Percentiles rank a stretch among this genome's conserved stretches.
Conservation (phyloP, 2,888 invertebrate genomes). For the Xylophagus ater region DNA sequence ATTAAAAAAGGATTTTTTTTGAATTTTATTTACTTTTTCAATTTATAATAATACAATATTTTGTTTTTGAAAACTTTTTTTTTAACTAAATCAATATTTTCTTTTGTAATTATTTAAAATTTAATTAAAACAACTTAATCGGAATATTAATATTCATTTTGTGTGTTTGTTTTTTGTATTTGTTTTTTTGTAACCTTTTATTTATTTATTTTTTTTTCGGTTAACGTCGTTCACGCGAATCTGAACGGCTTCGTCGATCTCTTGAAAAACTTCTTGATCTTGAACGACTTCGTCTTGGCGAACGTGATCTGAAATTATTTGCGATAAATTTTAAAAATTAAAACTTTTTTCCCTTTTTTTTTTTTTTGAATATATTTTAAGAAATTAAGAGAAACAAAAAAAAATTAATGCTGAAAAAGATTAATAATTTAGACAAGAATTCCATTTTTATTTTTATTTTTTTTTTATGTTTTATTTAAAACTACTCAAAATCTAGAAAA, state of each 20-base stretch:
- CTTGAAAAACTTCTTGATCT: conserved; percentile 44
- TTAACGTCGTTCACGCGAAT: conserved; percentile 47
- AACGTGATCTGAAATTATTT: conserved; percentile 34
- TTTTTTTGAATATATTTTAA: neutral
- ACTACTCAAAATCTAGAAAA: neutral
- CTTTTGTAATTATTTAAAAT: too few relatives aligned
- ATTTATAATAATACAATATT: too few relatives aligned
- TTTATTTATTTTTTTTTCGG: too few relatives aligned
- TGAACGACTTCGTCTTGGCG: conserved; percentile 36
- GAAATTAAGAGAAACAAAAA: neutral
- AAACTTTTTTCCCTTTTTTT: neutral
- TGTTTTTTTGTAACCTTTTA: too few relatives aligned
- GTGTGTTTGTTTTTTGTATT: too few relatives aligned
- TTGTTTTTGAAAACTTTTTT: too few relatives aligned
- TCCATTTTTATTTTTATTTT: neutral
- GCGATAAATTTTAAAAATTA: neutral
- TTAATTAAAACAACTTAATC: too few relatives aligned
- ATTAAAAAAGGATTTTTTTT: too few relatives aligned
- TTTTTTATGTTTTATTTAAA: too few relatives aligned
- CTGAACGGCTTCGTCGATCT: conserved; percentile 46
- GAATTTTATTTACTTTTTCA: too few relatives aligned
- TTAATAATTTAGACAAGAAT: neutral
- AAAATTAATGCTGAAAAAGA: neutral
- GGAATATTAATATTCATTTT: too few relatives aligned
- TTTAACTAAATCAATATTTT: too few relatives aligned